These are phyloP conservation scores for Listrodromus nycthemerus DNA, from an alignment of 2,888 invertebrate genomes.

Conservation along the genomic window DNA sequence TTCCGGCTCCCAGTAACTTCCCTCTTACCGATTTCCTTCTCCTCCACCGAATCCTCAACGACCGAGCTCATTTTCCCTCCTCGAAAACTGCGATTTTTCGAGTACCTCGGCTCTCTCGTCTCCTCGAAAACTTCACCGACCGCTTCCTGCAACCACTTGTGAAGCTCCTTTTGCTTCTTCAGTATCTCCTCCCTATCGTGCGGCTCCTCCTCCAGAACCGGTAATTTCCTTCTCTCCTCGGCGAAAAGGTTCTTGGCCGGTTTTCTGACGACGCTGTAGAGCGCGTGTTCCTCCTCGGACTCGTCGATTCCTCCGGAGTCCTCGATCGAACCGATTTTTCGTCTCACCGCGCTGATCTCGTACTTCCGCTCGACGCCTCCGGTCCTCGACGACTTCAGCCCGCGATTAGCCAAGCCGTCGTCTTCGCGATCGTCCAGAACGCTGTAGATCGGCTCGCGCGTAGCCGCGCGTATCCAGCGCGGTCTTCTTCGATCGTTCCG, in stretches of 20 bases:
- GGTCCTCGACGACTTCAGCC: conserved; percentile 39
- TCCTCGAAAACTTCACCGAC: neutral
- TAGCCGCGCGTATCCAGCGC: conserved; percentile 79
- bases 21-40: neutral
- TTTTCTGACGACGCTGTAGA: conserved; percentile 78
- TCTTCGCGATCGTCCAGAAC: conserved; percentile 72
- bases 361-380: conserved; percentile 65
- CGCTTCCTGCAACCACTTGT: conserved; percentile 75
- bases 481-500: conserved; percentile 66
- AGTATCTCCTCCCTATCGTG: conserved; percentile 59
- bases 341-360: conserved; percentile 52
- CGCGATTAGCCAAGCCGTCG: neutral
- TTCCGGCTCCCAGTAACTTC: conserved; percentile 49
- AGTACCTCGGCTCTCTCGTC: neutral
- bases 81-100: neutral
- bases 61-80: conserved; percentile 27
- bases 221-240: conserved; percentile 49
- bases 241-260: conserved; percentile 69
- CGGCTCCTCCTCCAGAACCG: conserved; percentile 49
- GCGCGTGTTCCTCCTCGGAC: conserved; percentile 72
- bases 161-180: conserved; percentile 72
- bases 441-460: conserved; percentile 78
- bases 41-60: neutral
- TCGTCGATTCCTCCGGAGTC: conserved; percentile 52
- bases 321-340: neutral